Conservation (phyloP, 92 coral and sea anemone genomes). For the Siderastrea radians region DNA sequence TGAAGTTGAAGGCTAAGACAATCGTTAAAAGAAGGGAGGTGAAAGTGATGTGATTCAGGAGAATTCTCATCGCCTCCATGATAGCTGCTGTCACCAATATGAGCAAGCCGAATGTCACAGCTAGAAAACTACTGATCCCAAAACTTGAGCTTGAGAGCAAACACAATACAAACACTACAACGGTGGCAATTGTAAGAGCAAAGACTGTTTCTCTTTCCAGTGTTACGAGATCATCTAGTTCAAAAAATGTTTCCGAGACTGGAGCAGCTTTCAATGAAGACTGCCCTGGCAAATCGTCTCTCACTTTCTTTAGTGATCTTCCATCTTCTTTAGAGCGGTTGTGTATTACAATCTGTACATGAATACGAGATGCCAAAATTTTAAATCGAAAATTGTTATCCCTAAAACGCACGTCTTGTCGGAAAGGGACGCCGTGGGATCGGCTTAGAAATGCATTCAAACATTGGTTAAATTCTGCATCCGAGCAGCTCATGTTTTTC, state of each 20-base stretch:
- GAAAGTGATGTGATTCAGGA: constrained; percentile 43
- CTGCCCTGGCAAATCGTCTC: neutral
- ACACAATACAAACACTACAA: neutral
- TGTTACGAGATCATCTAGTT: constrained; percentile 28
- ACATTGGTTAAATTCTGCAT: constrained; percentile 11
- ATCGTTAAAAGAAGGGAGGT: constrained; percentile 6
- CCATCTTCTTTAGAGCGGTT: neutral
- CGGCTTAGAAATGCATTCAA: constrained; percentile 35
- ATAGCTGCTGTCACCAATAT: constrained; percentile 32
- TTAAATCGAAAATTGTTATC: neutral
- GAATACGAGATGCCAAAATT: constrained; percentile 56
- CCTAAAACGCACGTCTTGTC: constrained; percentile 31
- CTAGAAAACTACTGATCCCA: neutral
- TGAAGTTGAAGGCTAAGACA: constrained; percentile 23
- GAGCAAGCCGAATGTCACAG: constrained; percentile 28
- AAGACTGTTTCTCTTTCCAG: constrained; percentile 6
- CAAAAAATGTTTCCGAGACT: constrained; percentile 15
- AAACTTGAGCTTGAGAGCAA: constrained; percentile 23
- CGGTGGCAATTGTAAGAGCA: neutral
- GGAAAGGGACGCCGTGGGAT: neutral
- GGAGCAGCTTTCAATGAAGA: neutral
- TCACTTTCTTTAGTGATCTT: constrained; percentile 2
- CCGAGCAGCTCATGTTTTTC: constrained; percentile 40
- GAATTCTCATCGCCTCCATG: constrained; percentile 3
- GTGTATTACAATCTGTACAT: constrained; percentile 3